phyloP scores from a whole-genome alignment of 2,797 vertebrate genomes.

The Sparus aurata region DNA sequence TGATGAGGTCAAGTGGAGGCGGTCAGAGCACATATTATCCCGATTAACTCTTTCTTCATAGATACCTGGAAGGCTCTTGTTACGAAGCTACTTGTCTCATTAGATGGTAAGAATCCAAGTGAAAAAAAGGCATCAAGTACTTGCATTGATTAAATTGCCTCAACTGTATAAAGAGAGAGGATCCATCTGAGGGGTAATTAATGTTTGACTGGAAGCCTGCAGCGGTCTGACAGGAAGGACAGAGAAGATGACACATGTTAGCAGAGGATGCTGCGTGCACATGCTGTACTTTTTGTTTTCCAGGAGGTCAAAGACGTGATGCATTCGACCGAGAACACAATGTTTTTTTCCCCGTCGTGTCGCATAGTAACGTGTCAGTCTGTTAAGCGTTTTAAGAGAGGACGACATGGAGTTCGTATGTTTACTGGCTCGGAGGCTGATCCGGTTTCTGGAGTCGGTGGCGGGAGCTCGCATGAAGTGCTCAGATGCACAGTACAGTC shows the following conservation, averaged over 20 bases:
- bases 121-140: not conserved
- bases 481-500: constrained; percentile 31
- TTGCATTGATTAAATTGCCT: not conserved
- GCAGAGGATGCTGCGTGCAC: constrained; percentile 10
- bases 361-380: constrained; percentile 15
- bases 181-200: not conserved
- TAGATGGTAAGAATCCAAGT: not conserved
- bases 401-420: constrained; percentile 2
- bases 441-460: constrained; percentile 10
- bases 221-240: not conserved
- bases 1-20: constrained; percentile 11
- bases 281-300: constrained; percentile 6
- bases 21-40: constrained; percentile 2
- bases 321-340: constrained; percentile 20
- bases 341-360: not conserved
- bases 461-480: constrained; percentile 20
- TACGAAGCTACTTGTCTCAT: not conserved
- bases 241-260: not conserved
- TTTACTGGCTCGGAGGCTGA: constrained; percentile 9
- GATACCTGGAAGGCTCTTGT: not conserved
- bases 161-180: not conserved
- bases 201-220: constrained; percentile 5
- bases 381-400: constrained; percentile 14
- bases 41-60: not conserved
- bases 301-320: constrained; percentile 15